Evolutionary conservation across 1,140 invertebrate genomes (phyloP).

Genomic region (Drosophila azteca): DNA sequence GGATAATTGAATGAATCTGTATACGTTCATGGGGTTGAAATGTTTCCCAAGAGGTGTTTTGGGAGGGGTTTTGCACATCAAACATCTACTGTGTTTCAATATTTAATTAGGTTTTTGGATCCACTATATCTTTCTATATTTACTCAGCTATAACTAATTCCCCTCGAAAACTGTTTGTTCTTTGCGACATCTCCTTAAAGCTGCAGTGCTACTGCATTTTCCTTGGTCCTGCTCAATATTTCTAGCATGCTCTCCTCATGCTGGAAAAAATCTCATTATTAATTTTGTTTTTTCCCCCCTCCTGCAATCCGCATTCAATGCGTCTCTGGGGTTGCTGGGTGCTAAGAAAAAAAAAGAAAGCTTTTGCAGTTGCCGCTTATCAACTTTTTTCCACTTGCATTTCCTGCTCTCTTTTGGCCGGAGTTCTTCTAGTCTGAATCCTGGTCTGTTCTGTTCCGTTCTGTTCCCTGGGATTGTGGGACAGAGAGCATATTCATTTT

Average conservation of each 20-base stretch:
- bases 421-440: too few species aligned
- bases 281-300: slow-evolving; percentile 45
- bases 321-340: slow-evolving; percentile 27
- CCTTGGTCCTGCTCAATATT: background rate
- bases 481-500: slow-evolving; percentile 51
- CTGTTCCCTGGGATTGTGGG: background rate
- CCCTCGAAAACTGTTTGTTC: too few species aligned
- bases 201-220: too few species aligned
- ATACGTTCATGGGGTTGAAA: background rate
- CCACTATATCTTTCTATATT: too few species aligned
- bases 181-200: too few species aligned
- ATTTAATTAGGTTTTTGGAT: too few species aligned
- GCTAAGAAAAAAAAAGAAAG: slow-evolving; percentile 55
- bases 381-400: slow-evolving; percentile 61
- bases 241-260: slow-evolving; percentile 18
- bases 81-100: too few species aligned
- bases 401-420: slow-evolving; percentile 12
- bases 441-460: too few species aligned
- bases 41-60: too few species aligned
- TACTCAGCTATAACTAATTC: too few species aligned
- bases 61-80: too few species aligned
- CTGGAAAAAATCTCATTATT: slow-evolving; percentile 51
- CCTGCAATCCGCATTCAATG: slow-evolving; percentile 36
- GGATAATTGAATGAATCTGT: slow-evolving; percentile 25
- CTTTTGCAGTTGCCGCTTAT: slow-evolving; percentile 59